Percentiles rank a stretch among this genome's conserved stretches.
Conservation (phyloP, 1,140 invertebrate genomes). For the Heterodera carotae region DNA sequence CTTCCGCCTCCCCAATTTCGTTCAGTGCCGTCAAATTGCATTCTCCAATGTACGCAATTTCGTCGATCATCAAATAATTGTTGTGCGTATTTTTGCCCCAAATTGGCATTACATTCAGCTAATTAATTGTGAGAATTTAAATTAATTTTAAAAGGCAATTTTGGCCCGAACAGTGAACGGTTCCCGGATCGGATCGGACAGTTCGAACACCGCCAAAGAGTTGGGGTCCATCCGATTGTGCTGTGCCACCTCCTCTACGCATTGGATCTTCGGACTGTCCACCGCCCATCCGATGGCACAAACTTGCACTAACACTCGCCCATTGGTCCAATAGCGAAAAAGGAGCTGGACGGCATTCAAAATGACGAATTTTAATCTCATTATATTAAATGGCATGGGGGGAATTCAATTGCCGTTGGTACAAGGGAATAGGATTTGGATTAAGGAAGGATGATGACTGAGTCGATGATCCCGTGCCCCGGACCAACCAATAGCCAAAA, state of each 20-base stretch:
- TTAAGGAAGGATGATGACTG: too few species aligned
- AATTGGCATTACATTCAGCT: conserved; percentile 63
- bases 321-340: conserved; percentile 64
- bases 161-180: conserved; percentile 53
- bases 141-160: not conserved
- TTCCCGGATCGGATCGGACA: conserved; percentile 50
- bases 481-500: too few species aligned
- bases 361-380: not conserved
- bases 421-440: too few species aligned
- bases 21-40: conserved; percentile 42
- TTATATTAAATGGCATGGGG: too few species aligned
- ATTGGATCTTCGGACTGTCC: conserved; percentile 53
- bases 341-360: conserved; percentile 48
- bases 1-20: conserved; percentile 14
- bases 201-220: conserved; percentile 62
- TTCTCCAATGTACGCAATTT: conserved; percentile 65
- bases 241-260: conserved; percentile 39
- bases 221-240: conserved; percentile 23
- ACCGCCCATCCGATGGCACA: conserved; percentile 59
- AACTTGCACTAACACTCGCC: conserved; percentile 57
- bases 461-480: too few species aligned
- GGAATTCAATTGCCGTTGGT: too few species aligned
- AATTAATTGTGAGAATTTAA: conserved; percentile 21
- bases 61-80: conserved; percentile 56
- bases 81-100: conserved; percentile 52